These are phyloP conservation scores for Trissolcus japonicus DNA, from an alignment of 2,888 invertebrate species.

Conservation along the genomic window DNA sequence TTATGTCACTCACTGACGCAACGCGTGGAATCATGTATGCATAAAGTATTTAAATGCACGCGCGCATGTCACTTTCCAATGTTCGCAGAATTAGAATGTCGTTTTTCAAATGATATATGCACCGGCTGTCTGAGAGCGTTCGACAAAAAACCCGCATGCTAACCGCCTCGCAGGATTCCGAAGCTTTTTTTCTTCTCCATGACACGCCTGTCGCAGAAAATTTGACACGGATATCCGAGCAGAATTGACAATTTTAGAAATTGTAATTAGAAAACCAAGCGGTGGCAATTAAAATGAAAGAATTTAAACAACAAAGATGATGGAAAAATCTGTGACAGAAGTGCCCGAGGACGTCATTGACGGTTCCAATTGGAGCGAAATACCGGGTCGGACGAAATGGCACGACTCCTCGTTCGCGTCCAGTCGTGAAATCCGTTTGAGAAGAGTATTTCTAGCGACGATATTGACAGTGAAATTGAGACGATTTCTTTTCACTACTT, in stretches of 20 bases:
- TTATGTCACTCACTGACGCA: conserved; percentile 40
- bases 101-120: conserved; percentile 35
- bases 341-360: too few species aligned
- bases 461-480: conserved; percentile 56
- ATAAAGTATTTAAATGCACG: conserved; percentile 28
- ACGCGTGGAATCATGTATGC: conserved; percentile 17
- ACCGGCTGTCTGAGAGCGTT: conserved; percentile 16
- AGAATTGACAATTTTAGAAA: not conserved
- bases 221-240: not conserved
- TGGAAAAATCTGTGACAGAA: too few species aligned
- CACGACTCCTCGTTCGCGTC: conserved; percentile 27
- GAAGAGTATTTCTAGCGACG: conserved; percentile 46
- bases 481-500: conserved; percentile 44
- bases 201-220: too few species aligned
- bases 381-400: not conserved
- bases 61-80: conserved; percentile 41
- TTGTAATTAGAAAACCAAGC: too few species aligned
- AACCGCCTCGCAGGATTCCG: conserved; percentile 5
- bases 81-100: conserved; percentile 36
- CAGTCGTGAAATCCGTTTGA: conserved; percentile 52
- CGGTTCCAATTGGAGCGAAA: too few species aligned
- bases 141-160: not conserved
- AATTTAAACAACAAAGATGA: not conserved
- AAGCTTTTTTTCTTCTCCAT: not conserved
- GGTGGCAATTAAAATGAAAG: not conserved